Evolutionary conservation across 2,113 vertebrate genomes (phyloP).

Genomic region (Aptenodytes forsteri): DNA sequence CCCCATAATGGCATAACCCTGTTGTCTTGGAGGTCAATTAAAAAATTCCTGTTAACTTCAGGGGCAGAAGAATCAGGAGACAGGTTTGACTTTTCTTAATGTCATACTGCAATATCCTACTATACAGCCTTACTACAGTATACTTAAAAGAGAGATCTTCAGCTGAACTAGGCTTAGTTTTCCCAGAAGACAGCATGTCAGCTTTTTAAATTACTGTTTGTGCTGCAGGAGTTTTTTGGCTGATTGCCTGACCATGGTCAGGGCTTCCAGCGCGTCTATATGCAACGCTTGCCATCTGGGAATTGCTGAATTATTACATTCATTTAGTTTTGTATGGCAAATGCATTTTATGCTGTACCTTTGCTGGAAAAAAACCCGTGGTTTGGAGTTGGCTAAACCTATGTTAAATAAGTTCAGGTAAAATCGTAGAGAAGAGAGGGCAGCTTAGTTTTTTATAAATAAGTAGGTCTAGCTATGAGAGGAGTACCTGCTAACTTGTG

Average conservation of each 20-base stretch:
- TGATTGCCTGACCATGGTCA: not conserved
- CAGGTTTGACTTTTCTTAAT: not conserved
- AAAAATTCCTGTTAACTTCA: not conserved
- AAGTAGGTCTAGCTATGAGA: not conserved
- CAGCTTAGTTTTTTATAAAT: not conserved
- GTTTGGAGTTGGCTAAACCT: not conserved
- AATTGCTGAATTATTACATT: not conserved
- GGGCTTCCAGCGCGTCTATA: not conserved
- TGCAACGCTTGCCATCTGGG: not conserved
- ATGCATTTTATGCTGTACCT: not conserved
- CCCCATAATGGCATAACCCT: not conserved
- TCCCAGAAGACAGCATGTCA: not conserved
- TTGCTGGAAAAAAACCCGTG: not conserved
- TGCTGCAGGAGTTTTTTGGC: not conserved
- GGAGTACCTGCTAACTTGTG: not conserved
- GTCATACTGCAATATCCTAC: not conserved
- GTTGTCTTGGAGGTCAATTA: not conserved
- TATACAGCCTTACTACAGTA: not conserved
- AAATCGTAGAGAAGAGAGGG: not conserved
- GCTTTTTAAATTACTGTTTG: not conserved
- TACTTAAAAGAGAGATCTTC: not conserved
- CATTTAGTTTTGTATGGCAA: not conserved
- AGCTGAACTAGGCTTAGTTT: not conserved
- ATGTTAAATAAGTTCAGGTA: not conserved
- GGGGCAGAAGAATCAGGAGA: not conserved